phyloP scores from a whole-genome alignment of 2,113 vertebrate genomes.

The Acrocephalus kingi region DNA sequence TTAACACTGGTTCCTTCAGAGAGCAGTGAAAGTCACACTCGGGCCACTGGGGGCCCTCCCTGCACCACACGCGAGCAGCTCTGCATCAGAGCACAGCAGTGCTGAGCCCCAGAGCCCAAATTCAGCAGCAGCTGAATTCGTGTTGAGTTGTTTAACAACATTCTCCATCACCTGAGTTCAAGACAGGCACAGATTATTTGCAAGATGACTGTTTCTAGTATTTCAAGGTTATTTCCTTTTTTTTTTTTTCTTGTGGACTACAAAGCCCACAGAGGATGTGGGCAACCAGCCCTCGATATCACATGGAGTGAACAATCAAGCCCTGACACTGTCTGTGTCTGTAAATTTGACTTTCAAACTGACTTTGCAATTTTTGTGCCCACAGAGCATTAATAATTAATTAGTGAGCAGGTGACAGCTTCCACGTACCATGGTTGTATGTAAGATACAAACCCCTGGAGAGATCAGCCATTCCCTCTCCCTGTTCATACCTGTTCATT shows the following conservation, averaged over 20 bases:
- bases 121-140: neutral
- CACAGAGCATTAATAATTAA: neutral
- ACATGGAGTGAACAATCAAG: neutral
- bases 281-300: neutral
- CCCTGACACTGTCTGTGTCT: neutral
- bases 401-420: neutral
- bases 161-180: neutral
- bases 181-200: neutral
- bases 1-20: neutral
- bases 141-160: neutral
- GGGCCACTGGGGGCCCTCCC: slow-evolving; percentile 31
- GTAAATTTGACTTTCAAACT: neutral
- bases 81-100: neutral
- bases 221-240: neutral
- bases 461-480: neutral
- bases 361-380: neutral
- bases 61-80: neutral
- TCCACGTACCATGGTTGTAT: rapidly evolving
- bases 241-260: neutral
- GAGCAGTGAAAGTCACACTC: neutral
- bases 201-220: neutral
- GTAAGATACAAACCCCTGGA: neutral
- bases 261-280: neutral
- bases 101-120: neutral
- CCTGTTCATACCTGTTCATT: slow-evolving; percentile 73